phyloP scores from a whole-genome alignment of 1,140 invertebrate species.

The Pissodes strobi region DNA sequence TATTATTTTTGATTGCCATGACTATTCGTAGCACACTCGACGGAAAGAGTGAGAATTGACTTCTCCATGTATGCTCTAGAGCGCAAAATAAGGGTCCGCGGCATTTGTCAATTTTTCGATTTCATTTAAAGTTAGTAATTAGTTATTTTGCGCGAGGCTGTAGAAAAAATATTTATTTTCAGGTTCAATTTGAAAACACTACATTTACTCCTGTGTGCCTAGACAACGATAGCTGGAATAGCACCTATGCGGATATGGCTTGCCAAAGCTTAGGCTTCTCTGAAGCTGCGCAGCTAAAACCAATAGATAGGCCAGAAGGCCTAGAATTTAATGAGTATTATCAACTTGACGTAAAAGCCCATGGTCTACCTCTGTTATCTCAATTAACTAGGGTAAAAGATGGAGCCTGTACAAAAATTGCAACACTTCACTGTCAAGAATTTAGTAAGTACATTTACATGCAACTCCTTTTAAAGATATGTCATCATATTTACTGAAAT shows the following conservation, averaged over 20 bases:
- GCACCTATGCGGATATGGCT: constrained; percentile 60
- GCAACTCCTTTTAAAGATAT: constrained; percentile 10
- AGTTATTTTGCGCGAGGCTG: no score
- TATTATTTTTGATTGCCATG: no score
- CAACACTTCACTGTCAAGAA: constrained; percentile 63
- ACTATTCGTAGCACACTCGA: no score
- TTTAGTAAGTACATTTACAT: constrained; percentile 55
- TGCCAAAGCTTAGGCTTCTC: constrained; percentile 62
- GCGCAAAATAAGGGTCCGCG: no score
- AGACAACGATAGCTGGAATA: constrained; percentile 59
- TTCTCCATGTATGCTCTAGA: no score
- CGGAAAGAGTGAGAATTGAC: no score
- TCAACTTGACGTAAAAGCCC: constrained; percentile 52
- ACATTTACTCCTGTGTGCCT: constrained; percentile 59
- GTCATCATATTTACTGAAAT: no score
- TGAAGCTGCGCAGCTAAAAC: constrained; percentile 55
- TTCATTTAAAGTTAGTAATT: no score
- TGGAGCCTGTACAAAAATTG: constrained; percentile 56
- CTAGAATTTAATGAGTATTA: constrained; percentile 46
- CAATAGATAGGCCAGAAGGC: constrained; percentile 42
- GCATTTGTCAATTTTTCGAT: no score
- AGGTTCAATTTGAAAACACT: constrained; percentile 50
- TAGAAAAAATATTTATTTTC: no score
- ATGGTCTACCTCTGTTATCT: constrained; percentile 51
- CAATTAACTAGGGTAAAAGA: constrained; percentile 55